Base-by-base conservation (phyloP, 2,888 invertebrate genomes). In the Ophion ventricosus region DNA sequence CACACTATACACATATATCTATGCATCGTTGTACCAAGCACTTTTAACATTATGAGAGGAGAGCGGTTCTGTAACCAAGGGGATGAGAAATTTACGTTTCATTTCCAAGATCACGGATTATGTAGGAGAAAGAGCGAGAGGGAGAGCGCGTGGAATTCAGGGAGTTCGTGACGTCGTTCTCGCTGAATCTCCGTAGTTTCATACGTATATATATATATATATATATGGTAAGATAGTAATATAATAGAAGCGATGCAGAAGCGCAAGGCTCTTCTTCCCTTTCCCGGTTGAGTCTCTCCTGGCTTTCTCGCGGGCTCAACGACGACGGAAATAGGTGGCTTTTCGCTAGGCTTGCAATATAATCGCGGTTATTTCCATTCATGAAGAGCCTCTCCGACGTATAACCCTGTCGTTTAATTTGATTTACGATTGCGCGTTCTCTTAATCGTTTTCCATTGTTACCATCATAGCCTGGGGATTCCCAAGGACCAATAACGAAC, bases 331-430 rank as follows among this genome's bases (percentile, higher is more conserved):
- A 67, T 79, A 64, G 84, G 72, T 66, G 72, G 82, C 81, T 73
- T 82, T 75, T 72, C 73, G 82, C 70, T 67, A 57, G 61, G 67
- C 72, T 80, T 79, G 82, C 84, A 72, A 79, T 73, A 82, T 82
- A 82, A 82, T 86, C 87, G 82, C 81, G 83, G 81, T 80, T 84
- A 85, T 89, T 89, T 88, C 84, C 88, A 89, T 89, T 88, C 86
- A 87, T 81, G 85, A 83, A 81, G 80, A 84, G 40, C 69, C 73
- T 40, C 70, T 25, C 56, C 29, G 72, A 73, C 54, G 26, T 35
- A 79, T 57, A 64, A 70, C 43, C 29, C 72, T 61, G 66, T 63
- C 75, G 85, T 82, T 87, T 88, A 87, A 88, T 89, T 89, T 88
- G 87, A 87, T 87, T 88, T 88, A 89, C 80, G 83, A 87, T 70